Conservation (phyloP, 2,888 invertebrate genomes). For the Nemurella pictetii region DNA sequence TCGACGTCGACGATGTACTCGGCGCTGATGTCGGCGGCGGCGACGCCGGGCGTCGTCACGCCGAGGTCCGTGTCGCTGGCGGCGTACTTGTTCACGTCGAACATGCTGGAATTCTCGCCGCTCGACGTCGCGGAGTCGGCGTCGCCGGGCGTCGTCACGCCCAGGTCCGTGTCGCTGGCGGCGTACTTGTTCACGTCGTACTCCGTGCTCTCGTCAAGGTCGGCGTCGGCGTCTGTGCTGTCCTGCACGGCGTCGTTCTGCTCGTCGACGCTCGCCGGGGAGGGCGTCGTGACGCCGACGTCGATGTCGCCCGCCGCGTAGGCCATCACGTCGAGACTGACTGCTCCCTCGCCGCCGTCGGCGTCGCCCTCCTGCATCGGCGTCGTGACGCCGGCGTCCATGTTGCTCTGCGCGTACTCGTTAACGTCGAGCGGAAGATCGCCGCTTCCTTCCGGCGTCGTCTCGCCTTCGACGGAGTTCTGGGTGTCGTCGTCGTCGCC, state of each 20-base stretch:
- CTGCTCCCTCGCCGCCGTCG: neutral
- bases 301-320: constrained; percentile 19
- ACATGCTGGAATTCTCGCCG: constrained; percentile 27
- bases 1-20: constrained; percentile 9
- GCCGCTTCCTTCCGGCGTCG: constrained; percentile 39
- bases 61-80: constrained; percentile 23
- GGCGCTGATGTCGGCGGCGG: neutral
- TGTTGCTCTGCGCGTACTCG: constrained; percentile 16
- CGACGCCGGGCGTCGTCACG: neutral
- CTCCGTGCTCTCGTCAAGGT: constrained; percentile 13
- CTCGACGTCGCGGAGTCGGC: constrained; percentile 46
- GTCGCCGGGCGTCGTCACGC: neutral
- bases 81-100: constrained; percentile 29
- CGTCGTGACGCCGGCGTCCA: constrained; percentile 33
- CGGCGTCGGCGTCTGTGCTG: too few species aligned
- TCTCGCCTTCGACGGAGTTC: too few species aligned
- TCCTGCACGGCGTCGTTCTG: neutral
- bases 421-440: constrained; percentile 34
- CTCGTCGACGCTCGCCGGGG: neutral
- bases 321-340: constrained; percentile 1
- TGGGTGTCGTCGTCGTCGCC: constrained; percentile 17
- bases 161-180: constrained; percentile 2
- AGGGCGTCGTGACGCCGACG: constrained; percentile 9
- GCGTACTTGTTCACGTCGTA: constrained; percentile 19
- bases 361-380: constrained; percentile 18